phyloP scores from a whole-genome alignment of 2,113 vertebrate species.

The Ascaphus truei region DNA sequence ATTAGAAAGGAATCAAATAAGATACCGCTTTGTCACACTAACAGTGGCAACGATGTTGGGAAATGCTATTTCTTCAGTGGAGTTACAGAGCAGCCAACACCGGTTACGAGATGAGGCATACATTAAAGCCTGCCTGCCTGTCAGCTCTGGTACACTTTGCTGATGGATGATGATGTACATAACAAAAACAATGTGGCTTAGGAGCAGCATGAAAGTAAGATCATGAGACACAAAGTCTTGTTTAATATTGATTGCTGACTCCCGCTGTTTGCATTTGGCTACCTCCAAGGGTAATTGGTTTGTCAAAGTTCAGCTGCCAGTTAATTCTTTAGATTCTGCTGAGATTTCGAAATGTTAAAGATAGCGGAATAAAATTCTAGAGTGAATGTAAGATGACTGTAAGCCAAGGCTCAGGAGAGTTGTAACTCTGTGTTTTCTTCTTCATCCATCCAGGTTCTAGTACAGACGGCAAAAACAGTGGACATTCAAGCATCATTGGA shows the following conservation, averaged over 20 bases:
- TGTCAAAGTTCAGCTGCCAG: slow-evolving; percentile 46
- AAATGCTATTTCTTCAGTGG: slow-evolving; percentile 6
- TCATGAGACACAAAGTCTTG: slow-evolving; percentile 49
- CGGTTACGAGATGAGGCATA: slow-evolving; percentile 39
- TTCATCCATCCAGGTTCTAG: slow-evolving; percentile 59
- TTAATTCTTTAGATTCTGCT: slow-evolving; percentile 43
- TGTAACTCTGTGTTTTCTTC: slow-evolving; percentile 30
- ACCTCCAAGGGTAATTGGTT: slow-evolving; percentile 47
- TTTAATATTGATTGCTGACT: slow-evolving; percentile 52
- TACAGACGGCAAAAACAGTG: slow-evolving; percentile 69
- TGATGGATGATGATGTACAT: slow-evolving; percentile 51
- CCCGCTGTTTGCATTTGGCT: slow-evolving; percentile 50
- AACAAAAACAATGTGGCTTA: slow-evolving; percentile 39
- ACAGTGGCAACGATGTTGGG: slow-evolving; percentile 15
- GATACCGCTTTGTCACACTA: too few relatives aligned
- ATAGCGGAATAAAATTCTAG: not conserved
- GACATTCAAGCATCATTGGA: slow-evolving; percentile 83
- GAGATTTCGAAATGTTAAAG: slow-evolving; percentile 38
- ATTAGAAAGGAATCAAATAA: not conserved
- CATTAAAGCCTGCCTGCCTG: slow-evolving; percentile 44
- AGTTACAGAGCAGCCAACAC: slow-evolving; percentile 35
- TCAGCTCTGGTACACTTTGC: slow-evolving; percentile 10
- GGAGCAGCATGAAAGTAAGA: slow-evolving; percentile 47
- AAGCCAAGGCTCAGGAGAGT: not conserved
- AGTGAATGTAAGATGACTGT: not conserved